A percentile compares a stretch with the other conserved stretches of the same genome.
These are phyloP conservation scores for Ptychodera flava DNA, from an alignment of 35 echinoderm and acorn worm genomes.

Conservation along the genomic window DNA sequence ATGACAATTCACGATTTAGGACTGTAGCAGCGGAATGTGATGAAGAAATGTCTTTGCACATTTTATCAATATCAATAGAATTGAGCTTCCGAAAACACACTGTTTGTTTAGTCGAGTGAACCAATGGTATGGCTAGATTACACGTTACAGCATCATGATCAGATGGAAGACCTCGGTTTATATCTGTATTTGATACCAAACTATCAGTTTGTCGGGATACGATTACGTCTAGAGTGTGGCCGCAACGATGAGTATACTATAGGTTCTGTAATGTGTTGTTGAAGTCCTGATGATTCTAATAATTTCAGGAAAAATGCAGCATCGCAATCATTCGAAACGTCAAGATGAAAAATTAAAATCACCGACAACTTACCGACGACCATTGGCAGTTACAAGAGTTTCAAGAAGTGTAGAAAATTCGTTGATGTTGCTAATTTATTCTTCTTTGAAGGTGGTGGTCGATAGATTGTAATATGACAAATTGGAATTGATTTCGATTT, in stretches of 20 bases:
- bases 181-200: not conserved
- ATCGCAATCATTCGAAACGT: not conserved
- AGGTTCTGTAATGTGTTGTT: slow-evolving; percentile 26
- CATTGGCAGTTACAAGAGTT: slow-evolving; percentile 7
- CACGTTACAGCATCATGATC: slow-evolving; percentile 6
- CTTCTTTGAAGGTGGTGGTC: slow-evolving; percentile 30
- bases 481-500: slow-evolving; percentile 20
- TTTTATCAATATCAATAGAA: too few species aligned
- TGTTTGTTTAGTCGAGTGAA: too few species aligned
- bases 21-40: not conserved
- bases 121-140: too few species aligned
- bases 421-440: slow-evolving; percentile 3
- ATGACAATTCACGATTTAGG: slow-evolving; percentile 21
- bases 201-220: not conserved
- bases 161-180: not conserved
- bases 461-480: slow-evolving; percentile 23
- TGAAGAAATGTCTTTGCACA: slow-evolving; percentile 10
- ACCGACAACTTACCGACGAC: slow-evolving; percentile 15
- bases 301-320: not conserved
- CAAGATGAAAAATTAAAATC: slow-evolving; percentile 51
- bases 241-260: too few species aligned
- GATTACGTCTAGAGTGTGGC: too few species aligned
- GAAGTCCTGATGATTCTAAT: not conserved
- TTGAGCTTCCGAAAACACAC: too few species aligned
- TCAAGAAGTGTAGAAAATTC: slow-evolving; percentile 32